Conservation (phyloP, 1,140 invertebrate species). For the Pogonomyrmex californicus region DNA sequence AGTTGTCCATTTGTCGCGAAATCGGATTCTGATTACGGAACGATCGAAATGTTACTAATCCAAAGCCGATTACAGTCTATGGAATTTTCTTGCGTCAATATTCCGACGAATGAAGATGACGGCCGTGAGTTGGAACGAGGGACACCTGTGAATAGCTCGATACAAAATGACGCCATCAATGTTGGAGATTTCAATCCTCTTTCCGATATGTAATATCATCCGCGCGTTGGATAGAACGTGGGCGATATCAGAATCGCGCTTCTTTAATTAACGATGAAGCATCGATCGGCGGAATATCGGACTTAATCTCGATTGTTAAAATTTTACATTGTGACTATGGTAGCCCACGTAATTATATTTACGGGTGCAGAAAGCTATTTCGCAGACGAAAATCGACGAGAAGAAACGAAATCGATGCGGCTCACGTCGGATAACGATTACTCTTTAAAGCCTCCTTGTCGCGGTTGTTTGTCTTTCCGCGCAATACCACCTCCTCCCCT, state of each 20-base stretch:
- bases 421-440: slow-evolving; percentile 57
- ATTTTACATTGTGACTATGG: neutral
- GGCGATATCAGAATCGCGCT: neutral
- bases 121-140: slow-evolving; percentile 13
- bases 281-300: neutral
- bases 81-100: slow-evolving; percentile 68
- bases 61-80: slow-evolving; percentile 59
- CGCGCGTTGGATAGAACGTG: slow-evolving; percentile 18
- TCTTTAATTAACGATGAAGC: slow-evolving; percentile 1
- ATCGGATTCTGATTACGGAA: slow-evolving; percentile 54
- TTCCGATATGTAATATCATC: slow-evolving; percentile 21
- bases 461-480: slow-evolving; percentile 50
- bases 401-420: neutral
- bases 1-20: slow-evolving; percentile 49
- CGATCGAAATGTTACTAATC: slow-evolving; percentile 61
- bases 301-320: neutral
- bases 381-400: neutral
- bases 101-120: slow-evolving; percentile 56
- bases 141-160: slow-evolving; percentile 44
- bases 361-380: neutral
- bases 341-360: slow-evolving; percentile 36
- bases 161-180: slow-evolving; percentile 43
- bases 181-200: slow-evolving; percentile 38
- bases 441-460: slow-evolving; percentile 65
- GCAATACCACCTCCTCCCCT: slow-evolving; percentile 9